These are phyloP conservation scores for Calliscelio sp. DNA, from an alignment of 2,888 invertebrate species.

Conservation along the genomic window DNA sequence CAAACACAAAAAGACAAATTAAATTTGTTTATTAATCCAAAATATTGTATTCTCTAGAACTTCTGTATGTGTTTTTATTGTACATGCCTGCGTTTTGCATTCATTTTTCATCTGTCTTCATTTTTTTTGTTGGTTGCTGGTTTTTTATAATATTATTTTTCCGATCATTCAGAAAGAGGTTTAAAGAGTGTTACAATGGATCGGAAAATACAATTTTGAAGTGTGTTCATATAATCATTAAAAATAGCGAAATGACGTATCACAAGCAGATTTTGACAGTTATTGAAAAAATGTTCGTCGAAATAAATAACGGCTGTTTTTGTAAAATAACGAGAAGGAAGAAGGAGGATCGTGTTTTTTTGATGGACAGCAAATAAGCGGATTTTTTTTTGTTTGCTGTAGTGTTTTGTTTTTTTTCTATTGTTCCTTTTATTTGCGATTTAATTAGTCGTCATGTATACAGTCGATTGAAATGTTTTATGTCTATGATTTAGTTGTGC, in stretches of 20 bases:
- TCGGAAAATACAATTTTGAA: not conserved
- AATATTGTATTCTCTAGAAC: too few relatives aligned
- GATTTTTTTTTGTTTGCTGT: not conserved
- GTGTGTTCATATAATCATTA: slow-evolving; percentile 5
- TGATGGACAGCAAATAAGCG: slow-evolving; percentile 11
- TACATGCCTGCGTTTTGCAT: too few relatives aligned
- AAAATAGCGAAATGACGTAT: slow-evolving; percentile 29
- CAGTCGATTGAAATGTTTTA: too few relatives aligned
- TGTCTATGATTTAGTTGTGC: too few relatives aligned
- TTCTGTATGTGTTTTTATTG: too few relatives aligned
- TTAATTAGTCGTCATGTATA: not conserved
- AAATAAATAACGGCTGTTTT: slow-evolving; percentile 26
- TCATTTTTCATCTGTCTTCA: too few relatives aligned
- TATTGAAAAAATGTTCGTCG: slow-evolving; percentile 25
- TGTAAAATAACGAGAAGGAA: slow-evolving; percentile 4
- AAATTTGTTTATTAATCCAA: too few relatives aligned
- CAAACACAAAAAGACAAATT: too few relatives aligned
- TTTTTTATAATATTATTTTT: slow-evolving; percentile 4
- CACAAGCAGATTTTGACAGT: slow-evolving; percentile 31
- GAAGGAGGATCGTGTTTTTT: too few relatives aligned
- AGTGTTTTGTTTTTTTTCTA: not conserved
- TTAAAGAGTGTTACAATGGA: not conserved
- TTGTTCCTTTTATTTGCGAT: not conserved
- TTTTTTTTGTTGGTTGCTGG: too few relatives aligned
- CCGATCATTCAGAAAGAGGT: not conserved